Percentiles rank a stretch among this genome's conserved stretches.
These are phyloP conservation scores for Caenorhabditis sp. DNA, from an alignment of 2,888 invertebrate species.

Conservation along the genomic window DNA sequence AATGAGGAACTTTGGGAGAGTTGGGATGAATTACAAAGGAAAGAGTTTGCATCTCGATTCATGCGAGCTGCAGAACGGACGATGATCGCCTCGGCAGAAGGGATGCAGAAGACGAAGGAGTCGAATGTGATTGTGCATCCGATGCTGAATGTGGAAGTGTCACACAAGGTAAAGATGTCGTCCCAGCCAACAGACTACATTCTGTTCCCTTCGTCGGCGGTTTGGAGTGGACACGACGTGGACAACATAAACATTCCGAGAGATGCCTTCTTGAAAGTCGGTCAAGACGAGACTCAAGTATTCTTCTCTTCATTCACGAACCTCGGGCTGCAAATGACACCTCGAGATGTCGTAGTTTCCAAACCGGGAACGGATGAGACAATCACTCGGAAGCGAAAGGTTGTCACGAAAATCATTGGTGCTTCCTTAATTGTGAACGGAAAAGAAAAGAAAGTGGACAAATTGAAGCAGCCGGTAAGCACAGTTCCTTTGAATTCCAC, in stretches of 20 bases:
- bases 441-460: conserved; percentile 33
- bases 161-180: conserved; percentile 33
- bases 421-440: conserved; percentile 56
- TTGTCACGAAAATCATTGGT: conserved; percentile 63
- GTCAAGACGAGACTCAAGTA: conserved; percentile 43
- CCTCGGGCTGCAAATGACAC: conserved; percentile 48
- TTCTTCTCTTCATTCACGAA: conserved; percentile 54
- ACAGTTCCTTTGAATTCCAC: neutral
- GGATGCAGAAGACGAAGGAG: conserved; percentile 9
- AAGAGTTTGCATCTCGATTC: conserved; percentile 38
- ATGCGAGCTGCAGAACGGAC: conserved; percentile 26
- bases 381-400: conserved; percentile 27
- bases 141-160: conserved; percentile 32
- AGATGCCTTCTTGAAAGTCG: conserved; percentile 60
- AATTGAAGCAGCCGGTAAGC: conserved; percentile 42
- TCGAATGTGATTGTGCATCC: conserved; percentile 50
- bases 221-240: conserved; percentile 53
- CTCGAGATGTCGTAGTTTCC: conserved; percentile 29
- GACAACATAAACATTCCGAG: conserved; percentile 66
- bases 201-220: conserved; percentile 62
- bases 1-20: conserved; percentile 53
- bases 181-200: conserved; percentile 52
- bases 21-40: conserved; percentile 36
- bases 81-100: conserved; percentile 35
- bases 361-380: conserved; percentile 16